These are phyloP conservation scores for Torymus auratus DNA, from an alignment of 2,888 invertebrate species.

Conservation along the genomic window DNA sequence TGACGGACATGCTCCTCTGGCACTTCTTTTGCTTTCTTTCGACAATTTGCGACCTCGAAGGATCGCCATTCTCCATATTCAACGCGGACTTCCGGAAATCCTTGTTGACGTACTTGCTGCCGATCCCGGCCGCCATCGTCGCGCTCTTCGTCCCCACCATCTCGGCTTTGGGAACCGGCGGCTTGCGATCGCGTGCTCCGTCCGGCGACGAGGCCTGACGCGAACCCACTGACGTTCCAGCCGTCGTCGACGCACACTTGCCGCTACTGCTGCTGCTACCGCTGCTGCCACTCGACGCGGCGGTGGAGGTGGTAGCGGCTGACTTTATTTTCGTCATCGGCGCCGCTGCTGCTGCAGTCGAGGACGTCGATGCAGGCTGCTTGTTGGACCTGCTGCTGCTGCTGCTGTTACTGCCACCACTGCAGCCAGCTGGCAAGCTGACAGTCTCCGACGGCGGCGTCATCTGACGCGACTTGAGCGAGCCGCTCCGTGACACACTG, in stretches of 20 bases:
- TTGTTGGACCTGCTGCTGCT: constrained; percentile 27
- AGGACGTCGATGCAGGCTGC: constrained; percentile 60
- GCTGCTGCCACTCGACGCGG: background rate
- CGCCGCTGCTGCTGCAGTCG: constrained; percentile 59
- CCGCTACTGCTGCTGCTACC: constrained; percentile 24
- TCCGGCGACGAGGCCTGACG: constrained; percentile 68
- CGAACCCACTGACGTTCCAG: constrained; percentile 66
- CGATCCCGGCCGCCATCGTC: constrained; percentile 58
- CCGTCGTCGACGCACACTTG: constrained; percentile 20
- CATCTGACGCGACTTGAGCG: constrained; percentile 66
- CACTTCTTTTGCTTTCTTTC: constrained; percentile 67
- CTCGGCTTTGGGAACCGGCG: constrained; percentile 78
- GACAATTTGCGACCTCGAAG: constrained; percentile 64
- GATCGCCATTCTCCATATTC: constrained; percentile 80
- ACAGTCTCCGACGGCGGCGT: constrained; percentile 67
- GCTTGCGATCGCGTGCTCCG: constrained; percentile 71
- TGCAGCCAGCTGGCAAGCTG: constrained; percentile 72
- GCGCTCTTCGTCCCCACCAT: constrained; percentile 65
- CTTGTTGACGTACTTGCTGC: constrained; percentile 80
- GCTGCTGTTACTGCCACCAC: constrained; percentile 42
- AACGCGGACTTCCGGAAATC: constrained; percentile 86
- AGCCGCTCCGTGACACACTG: constrained; percentile 37
- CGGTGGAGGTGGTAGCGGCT: constrained; percentile 48
- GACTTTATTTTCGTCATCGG: constrained; percentile 58
- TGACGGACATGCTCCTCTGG: constrained; percentile 76